Evolutionary conservation across 2,888 invertebrate genomes (phyloP), one percentile per base, ranked within the genome.

Genomic region (Euplagia quadripunctaria): DNA sequence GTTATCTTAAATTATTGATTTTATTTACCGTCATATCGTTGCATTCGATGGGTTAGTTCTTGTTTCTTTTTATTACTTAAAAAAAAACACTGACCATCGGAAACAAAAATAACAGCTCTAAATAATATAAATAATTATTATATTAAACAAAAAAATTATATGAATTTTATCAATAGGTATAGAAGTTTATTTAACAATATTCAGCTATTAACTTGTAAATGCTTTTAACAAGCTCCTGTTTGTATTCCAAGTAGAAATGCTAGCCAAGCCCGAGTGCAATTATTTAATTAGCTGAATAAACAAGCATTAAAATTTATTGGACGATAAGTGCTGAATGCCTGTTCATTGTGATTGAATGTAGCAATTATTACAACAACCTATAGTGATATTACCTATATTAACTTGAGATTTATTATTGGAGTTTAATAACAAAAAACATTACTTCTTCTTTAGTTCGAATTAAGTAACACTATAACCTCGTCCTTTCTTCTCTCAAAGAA

Each of bases 241-340:
- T 20, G 61, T 9, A 61, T 5, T 12, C 14, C 61, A 61, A 61
- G 31, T 31, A 31, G 31, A 31, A 61, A 61, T 20, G 12, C 20
- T 4, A 12, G 31, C 20, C 31, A 61, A 61, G 14, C 61, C 6
- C 61, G 20, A 61, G 7, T 14, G 61, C 61, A 61, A 61, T 61
- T 61, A 61, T 6, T 61, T 61, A 61, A 61, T 61, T 61, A 61
- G 31, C 20, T 31, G 58, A 1, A 31, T 31, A 61, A 61, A 61
- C 58, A 61, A 61, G 31, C 61, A 61, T 61, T n/a, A n/a, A n/a
- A n/a, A n/a, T n/a, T 61, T 61, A 31, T 61, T 61, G 12, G 31
- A 46, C 43, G 43, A 46, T 46, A 46, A 46, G 43, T 12, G n/a
- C 55, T 58, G n/a, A 58, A 58, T 20, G 31, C 12, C 31, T 31